Percentiles rank a stretch among this genome's conserved stretches.
Conservation (phyloP, 2,888 invertebrate genomes). For the Panopea generosa region DNA sequence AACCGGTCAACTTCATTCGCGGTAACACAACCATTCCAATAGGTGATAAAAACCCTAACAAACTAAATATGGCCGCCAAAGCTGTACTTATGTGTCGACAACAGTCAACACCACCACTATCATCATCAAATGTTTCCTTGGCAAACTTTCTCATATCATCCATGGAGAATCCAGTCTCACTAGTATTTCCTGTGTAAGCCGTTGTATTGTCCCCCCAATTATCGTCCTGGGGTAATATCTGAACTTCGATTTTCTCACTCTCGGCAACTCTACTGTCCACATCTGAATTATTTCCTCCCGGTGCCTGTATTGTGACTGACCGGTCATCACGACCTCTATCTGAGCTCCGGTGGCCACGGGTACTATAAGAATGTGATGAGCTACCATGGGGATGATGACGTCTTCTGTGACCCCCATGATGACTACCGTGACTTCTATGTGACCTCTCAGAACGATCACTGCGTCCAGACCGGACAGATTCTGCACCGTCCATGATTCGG, state of each 20-base stretch:
- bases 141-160: constrained; percentile 89
- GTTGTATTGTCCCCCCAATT: constrained; percentile 99
- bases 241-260: constrained; percentile 92
- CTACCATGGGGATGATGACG: constrained; percentile 65
- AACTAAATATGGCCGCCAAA: constrained; percentile 91
- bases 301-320: constrained; percentile 80
- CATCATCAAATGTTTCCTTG: constrained; percentile 80
- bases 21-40: constrained; percentile 97
- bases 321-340: constrained; percentile 76
- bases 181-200: constrained; percentile 97
- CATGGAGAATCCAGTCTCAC: constrained; percentile 97
- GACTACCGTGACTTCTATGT: constrained; percentile 81
- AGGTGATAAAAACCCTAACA: constrained; percentile 95
- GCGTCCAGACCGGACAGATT: constrained; percentile 93
- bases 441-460: constrained; percentile 93
- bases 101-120: constrained; percentile 80
- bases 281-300: constrained; percentile 71
- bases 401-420: constrained; percentile 71
- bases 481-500: constrained; percentile 89
- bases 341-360: constrained; percentile 67
- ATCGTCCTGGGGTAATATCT: constrained; percentile 97
- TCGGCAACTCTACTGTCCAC: constrained; percentile 68
- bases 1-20: constrained; percentile 89
- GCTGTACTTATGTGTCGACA: constrained; percentile 91
- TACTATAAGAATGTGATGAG: constrained; percentile 37